Base-by-base conservation (phyloP, 1,140 invertebrate species). In the Drosophila busckii region DNA sequence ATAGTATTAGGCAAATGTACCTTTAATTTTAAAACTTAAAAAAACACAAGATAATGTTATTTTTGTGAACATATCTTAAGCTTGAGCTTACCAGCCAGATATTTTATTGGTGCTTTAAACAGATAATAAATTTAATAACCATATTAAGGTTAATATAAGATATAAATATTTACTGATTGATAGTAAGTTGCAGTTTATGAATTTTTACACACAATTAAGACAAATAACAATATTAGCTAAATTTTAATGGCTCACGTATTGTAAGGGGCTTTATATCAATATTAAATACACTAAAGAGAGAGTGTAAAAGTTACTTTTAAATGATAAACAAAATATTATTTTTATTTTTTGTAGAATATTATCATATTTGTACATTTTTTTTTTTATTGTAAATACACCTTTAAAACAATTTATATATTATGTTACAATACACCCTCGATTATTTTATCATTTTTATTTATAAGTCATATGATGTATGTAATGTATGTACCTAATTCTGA, bases 241-340 rank as follows among this genome's bases (percentile, higher is more conserved):
- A 61, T 62, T 68, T 54, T 35, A 42, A 37, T 37, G 32, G 50
- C 20, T 26, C 55, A 45, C 63, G 44, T 76, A 65, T 41, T 50
- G 80, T 73, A 68, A 69, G 75, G 75, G 73, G 73, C 73, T 82
- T 78, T 76, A 70, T 69, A 50, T 56, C 53, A 58, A 55, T n/a
- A 46, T 17, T 35, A 22, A 26, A 59, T 25, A 41, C 8, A 17
- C 6, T 12, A 26, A 45, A n/a, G n/a, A n/a, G n/a, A n/a, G n/a
- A n/a, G n/a, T n/a, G n/a, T n/a, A n/a, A n/a, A n/a, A n/a, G n/a
- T n/a, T n/a, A n/a, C n/a, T n/a, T n/a, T n/a, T n/a, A n/a, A n/a
- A n/a, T n/a, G n/a, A n/a, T n/a, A n/a, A n/a, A n/a, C n/a, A n/a
- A n/a, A n/a, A n/a, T n/a, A n/a, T n/a, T n/a, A n/a, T n/a, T n/a